Evolutionary conservation across 2,797 vertebrate species (phyloP).

Genomic region (Octomys mimax): DNA sequence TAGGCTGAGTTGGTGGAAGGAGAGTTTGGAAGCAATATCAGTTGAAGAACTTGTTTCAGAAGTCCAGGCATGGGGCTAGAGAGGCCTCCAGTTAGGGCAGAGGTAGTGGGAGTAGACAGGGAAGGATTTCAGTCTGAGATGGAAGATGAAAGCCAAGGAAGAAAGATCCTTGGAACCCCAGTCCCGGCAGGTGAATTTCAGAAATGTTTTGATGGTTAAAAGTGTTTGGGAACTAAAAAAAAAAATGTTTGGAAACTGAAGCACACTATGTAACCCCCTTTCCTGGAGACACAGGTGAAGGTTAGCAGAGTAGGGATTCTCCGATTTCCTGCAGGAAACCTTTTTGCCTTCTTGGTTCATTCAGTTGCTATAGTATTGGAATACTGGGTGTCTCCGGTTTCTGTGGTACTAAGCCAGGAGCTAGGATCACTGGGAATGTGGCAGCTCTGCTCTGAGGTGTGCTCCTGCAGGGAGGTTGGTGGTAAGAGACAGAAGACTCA

Average conservation of each 20-base stretch:
- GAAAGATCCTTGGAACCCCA: neutral
- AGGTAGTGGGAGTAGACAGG: neutral
- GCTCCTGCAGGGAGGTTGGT: neutral
- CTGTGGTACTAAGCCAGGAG: neutral
- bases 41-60: conserved; percentile 17
- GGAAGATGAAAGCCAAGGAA: neutral
- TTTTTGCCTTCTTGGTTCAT: neutral
- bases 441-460: neutral
- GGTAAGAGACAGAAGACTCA: neutral
- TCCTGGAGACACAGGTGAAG: conserved; percentile 1
- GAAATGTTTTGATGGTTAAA: neutral
- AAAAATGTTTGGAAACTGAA: neutral
- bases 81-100: neutral
- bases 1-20: neutral
- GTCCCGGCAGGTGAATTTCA: neutral
- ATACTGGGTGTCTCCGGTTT: neutral
- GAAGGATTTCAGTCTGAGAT: neutral
- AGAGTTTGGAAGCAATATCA: conserved; percentile 13
- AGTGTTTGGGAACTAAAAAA: neutral
- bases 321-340: neutral
- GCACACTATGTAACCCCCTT: neutral
- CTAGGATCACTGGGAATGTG: neutral
- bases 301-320: neutral
- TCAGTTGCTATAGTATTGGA: neutral
- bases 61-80: neutral